Base-by-base conservation (phyloP, 1,140 invertebrate genomes). In the Ips nitidus region DNA sequence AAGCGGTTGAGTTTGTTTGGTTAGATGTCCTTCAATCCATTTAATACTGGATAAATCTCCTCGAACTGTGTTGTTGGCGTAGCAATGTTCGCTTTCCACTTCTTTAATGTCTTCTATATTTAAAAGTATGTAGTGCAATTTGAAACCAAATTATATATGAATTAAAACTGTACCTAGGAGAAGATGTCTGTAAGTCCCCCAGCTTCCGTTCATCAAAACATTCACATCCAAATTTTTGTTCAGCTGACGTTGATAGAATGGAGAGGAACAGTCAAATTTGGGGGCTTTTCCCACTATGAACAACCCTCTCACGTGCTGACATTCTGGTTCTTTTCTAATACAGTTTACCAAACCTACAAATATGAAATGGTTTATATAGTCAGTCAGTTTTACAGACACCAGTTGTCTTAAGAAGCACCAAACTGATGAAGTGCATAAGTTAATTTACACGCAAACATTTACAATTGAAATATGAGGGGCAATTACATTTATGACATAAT, bases 31-130 rank as follows among this genome's bases (percentile, higher is more conserved):
- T 80, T 91, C 82, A 1, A 96, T 82, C 96, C 96, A 98, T 7
- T 81, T 86, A 1, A 98, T 78, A 43, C 91, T 91, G 0, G 90
- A 91, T 36, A 98, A 81, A 80, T 98, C 95, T 58, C 95, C 94
- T 72, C 90, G 86, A 4, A 89, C 89, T 1, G 86, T 72, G 1
- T 91, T 88, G 80, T 96, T 94, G 0, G 91, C 88, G 78, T 87
- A 95, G 0, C 88, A 90, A 81, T 97, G 91, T 59, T 84, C 77
- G 0, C 82, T 82, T 43, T 75, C 78, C 5, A 84, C 79, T 2
- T 81, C 81, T 47, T 80, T 71, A 3, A 81, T 6, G 39, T 72
- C 43, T 3, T 65, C 66, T 53, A 47, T 7, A 59, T 22, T 22
- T 2, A 41, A 65, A 50, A 41, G 8, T 41, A n/a, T 22, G 43